A percentile compares a stretch with the other conserved stretches of the same genome.
Evolutionary conservation across 2,888 invertebrate genomes (phyloP).

Genomic region (Drosophila kanekoi): DNA sequence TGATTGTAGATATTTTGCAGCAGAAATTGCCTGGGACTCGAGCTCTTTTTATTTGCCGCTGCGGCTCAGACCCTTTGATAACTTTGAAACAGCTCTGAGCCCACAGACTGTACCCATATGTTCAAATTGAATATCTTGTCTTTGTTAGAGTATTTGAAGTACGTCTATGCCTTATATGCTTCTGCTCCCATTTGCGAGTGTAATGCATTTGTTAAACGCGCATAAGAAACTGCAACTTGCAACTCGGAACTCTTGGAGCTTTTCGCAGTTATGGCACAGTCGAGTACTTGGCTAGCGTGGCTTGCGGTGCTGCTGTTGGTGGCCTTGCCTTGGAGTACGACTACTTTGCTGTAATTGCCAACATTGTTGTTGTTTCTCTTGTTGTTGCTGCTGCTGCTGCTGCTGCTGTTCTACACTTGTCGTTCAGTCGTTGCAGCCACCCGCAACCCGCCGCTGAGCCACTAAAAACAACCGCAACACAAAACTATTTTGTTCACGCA

Average conservation of each 20-base stretch:
- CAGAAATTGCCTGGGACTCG: too few species aligned
- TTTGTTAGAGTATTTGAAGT: conserved; percentile 4
- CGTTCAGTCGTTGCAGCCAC: conserved; percentile 39
- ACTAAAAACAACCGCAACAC: conserved; percentile 80
- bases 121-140: too few species aligned
- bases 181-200: conserved; percentile 22
- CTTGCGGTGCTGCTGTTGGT: conserved; percentile 23
- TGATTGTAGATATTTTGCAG: too few species aligned
- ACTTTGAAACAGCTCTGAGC: too few species aligned
- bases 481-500: conserved; percentile 81
- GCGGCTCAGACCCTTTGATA: too few species aligned
- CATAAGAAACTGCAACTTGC: conserved; percentile 57
- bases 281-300: conserved; percentile 36
- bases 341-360: conserved; percentile 71
- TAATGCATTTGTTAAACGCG: conserved; percentile 64
- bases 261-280: conserved; percentile 24
- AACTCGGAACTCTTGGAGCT: conserved; percentile 32
- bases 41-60: too few species aligned
- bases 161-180: neutral
- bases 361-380: conserved; percentile 46
- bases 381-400: conserved; percentile 31
- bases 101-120: too few species aligned
- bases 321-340: conserved; percentile 39
- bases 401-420: conserved; percentile 45
- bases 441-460: conserved; percentile 37